phyloP scores from a whole-genome alignment of 1,140 invertebrate species.

The Euglossa dilemma region DNA sequence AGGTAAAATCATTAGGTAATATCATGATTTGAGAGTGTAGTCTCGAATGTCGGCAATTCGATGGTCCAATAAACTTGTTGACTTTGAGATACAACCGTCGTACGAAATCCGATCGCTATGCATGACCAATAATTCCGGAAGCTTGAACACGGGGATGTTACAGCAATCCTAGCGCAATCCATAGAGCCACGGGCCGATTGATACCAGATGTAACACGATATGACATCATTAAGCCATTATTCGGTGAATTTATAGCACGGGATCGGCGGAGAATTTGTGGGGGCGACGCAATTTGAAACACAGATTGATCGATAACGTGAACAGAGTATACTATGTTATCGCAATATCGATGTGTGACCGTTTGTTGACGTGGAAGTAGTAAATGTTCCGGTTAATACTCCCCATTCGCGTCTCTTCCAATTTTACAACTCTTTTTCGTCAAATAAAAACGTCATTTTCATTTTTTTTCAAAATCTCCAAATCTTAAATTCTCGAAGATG shows the following conservation, averaged over 20 bases:
- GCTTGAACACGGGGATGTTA: slow-evolving; percentile 14
- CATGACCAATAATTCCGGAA: slow-evolving; percentile 44
- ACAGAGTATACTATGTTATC: background rate
- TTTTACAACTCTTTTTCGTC: no score
- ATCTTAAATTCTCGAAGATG: no score
- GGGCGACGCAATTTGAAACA: background rate
- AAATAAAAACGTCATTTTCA: no score
- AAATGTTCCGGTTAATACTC: background rate
- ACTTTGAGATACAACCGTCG: slow-evolving; percentile 37
- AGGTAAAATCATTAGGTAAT: background rate
- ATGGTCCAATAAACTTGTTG: slow-evolving; percentile 44
- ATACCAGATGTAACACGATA: slow-evolving; percentile 42
- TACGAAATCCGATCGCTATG: slow-evolving; percentile 47
- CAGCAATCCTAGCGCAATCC: slow-evolving; percentile 18
- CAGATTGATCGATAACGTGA: background rate
- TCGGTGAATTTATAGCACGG: slow-evolving; percentile 37
- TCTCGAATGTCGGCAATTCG: slow-evolving; percentile 39
- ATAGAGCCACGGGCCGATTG: slow-evolving; percentile 6
- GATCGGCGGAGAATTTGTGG: slow-evolving; percentile 4
- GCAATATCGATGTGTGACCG: background rate
- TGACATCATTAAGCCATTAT: slow-evolving; percentile 48
- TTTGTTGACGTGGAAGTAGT: background rate
- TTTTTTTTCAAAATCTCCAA: no score
- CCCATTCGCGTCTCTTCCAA: no score
- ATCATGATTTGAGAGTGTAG: background rate